These are phyloP conservation scores for Tragopan temminckii DNA, from an alignment of 2,797 vertebrate species.

Conservation along the genomic window DNA sequence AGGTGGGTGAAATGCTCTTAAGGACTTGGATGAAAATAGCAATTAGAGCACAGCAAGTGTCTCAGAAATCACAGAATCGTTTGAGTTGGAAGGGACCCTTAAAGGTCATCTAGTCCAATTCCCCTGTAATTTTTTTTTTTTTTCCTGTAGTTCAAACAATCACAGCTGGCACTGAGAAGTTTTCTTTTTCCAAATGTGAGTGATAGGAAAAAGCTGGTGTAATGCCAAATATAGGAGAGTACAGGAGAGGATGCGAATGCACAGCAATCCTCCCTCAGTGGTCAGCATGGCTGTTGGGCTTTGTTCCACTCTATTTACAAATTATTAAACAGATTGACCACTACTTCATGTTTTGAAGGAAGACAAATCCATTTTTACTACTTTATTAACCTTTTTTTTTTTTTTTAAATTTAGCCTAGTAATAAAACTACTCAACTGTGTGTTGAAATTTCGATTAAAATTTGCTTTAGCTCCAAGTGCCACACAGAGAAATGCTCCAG, in stretches of 20 bases:
- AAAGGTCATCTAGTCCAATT: too few relatives aligned
- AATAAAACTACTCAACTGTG: constrained; percentile 65
- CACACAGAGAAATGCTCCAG: background rate
- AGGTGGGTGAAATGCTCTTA: accelerated
- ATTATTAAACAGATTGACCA: constrained; percentile 45
- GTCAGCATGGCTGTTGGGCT: background rate
- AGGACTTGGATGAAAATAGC: background rate
- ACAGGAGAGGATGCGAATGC: background rate
- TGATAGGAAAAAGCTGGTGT: background rate
- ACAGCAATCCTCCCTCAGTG: background rate
- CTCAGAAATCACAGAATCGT: too few relatives aligned
- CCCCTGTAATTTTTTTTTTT: background rate
- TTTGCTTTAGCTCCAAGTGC: constrained; percentile 23
- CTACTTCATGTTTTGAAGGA: background rate
- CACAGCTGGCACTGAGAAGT: accelerated
- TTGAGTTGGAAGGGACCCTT: too few relatives aligned
- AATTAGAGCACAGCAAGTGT: background rate
- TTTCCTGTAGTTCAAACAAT: background rate
- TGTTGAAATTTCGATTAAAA: constrained; percentile 42
- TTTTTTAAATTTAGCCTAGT: constrained; percentile 3
- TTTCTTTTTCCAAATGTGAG: background rate
- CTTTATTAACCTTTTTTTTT: constrained; percentile 52
- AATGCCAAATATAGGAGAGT: background rate
- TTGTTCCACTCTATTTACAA: constrained; percentile 38
- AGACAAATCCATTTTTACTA: constrained; percentile 45